Percentiles rank a stretch among this genome's conserved stretches.
These are phyloP conservation scores for Epinotia ramella DNA, from an alignment of 2,888 invertebrate genomes.

Conservation along the genomic window DNA sequence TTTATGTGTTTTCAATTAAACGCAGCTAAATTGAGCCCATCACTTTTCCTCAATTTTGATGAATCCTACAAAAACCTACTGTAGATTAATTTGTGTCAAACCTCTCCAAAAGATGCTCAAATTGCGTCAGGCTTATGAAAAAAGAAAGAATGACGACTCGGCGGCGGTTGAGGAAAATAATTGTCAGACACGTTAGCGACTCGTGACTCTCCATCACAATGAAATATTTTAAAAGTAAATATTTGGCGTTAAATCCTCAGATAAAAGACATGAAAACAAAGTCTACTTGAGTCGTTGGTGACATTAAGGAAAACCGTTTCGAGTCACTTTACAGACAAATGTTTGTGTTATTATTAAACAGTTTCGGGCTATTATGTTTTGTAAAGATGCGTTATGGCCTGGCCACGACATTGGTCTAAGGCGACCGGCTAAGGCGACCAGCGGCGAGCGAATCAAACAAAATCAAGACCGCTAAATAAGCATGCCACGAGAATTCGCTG, in stretches of 20 bases:
- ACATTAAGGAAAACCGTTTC: background rate
- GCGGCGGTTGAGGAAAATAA: constrained; percentile 22
- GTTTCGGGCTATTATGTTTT: no score
- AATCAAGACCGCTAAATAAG: no score
- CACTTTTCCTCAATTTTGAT: constrained; percentile 16
- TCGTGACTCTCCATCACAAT: constrained; percentile 20
- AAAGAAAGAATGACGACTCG: constrained; percentile 27
- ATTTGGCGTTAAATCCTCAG: constrained; percentile 7
- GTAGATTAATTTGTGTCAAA: constrained; percentile 12
- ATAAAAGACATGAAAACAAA: constrained; percentile 2
- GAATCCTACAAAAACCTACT: constrained; percentile 5
- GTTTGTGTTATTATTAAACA: no score
- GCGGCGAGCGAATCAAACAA: no score
- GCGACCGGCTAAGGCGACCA: no score
- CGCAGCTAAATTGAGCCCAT: background rate
- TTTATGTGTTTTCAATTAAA: background rate
- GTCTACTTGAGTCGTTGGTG: background rate
- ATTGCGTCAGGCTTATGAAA: constrained; percentile 27
- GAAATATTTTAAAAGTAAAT: constrained; percentile 20
- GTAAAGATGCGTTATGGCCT: no score
- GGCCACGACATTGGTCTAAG: no score
- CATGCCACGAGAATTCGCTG: no score
- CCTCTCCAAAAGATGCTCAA: constrained; percentile 7
- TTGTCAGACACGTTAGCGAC: constrained; percentile 23
- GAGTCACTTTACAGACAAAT: background rate